Evolutionary conservation across 2,888 invertebrate species (phyloP).

Genomic region (Meliscaeva auricollis): DNA sequence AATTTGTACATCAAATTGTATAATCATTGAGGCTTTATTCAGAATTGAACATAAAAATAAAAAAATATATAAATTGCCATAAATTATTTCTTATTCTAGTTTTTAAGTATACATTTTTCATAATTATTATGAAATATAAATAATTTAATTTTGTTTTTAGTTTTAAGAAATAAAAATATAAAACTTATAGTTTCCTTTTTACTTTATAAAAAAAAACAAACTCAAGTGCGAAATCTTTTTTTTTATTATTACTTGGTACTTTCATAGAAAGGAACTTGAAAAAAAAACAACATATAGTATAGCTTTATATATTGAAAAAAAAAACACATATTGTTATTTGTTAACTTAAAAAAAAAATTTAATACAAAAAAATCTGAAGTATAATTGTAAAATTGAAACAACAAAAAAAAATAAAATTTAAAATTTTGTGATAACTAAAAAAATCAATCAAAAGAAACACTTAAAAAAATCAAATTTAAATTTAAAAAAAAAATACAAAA

Average conservation of each 20-base stretch:
- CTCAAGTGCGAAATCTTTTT: conserved; percentile 40
- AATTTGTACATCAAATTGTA: conserved; percentile 34
- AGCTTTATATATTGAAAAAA: conserved; percentile 65
- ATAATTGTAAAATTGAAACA: conserved; percentile 31
- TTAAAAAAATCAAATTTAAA: conserved; percentile 53
- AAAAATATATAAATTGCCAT: conserved; percentile 62
- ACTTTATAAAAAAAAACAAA: conserved; percentile 22
- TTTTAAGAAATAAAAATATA: conserved; percentile 25
- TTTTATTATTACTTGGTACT: conserved; percentile 37
- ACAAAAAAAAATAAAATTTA: conserved; percentile 56
- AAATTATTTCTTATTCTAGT: conserved; percentile 65
- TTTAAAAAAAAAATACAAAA: conserved; percentile 27
- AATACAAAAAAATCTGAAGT: conserved; percentile 53
- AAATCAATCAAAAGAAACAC: conserved; percentile 74
- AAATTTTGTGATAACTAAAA: conserved; percentile 77
- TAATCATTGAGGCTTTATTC: conserved; percentile 73
- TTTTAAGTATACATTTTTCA: conserved; percentile 39
- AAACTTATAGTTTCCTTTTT: conserved; percentile 24
- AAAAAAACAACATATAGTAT: conserved; percentile 52
- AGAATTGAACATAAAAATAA: conserved; percentile 48
- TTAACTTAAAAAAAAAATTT: conserved; percentile 58
- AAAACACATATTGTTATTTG: conserved; percentile 64
- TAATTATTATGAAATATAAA: conserved; percentile 23
- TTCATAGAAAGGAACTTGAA: conserved; percentile 63
- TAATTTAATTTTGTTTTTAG: conserved; percentile 38